Conservation (phyloP, 2,113 vertebrate species). For the Epinephelus fuscoguttatus region DNA sequence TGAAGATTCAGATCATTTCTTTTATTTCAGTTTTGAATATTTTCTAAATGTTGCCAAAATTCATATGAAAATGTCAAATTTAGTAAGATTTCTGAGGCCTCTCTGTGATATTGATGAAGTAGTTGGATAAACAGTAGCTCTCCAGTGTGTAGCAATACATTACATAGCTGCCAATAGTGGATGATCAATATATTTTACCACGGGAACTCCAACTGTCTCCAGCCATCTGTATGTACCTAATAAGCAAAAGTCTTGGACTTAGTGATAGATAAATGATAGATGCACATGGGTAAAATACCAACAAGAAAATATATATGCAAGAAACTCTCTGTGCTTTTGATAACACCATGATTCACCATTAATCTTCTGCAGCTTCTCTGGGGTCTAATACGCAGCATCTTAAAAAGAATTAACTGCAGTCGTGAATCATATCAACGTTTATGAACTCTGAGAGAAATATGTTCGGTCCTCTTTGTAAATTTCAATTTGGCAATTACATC, state of each 20-base stretch:
- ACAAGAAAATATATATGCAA: background rate
- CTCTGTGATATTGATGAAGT: slow-evolving; percentile 9
- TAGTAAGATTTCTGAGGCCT: background rate
- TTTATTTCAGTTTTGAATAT: background rate
- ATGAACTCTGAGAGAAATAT: background rate
- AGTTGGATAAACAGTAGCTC: background rate
- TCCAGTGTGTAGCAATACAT: background rate
- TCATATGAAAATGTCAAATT: background rate
- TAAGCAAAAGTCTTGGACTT: background rate
- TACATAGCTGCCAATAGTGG: slow-evolving; percentile 10
- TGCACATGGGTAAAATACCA: background rate
- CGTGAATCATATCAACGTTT: background rate
- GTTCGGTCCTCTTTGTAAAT: background rate
- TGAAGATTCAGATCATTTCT: background rate
- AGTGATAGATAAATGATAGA: slow-evolving; percentile 8
- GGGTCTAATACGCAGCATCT: background rate
- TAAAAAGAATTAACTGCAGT: background rate
- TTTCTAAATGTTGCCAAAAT: background rate
- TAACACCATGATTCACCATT: background rate
- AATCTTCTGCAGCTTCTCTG: background rate
- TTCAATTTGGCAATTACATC: background rate
- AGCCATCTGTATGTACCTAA: background rate
- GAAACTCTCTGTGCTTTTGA: background rate
- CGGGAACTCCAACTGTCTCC: background rate
- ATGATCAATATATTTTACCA: slow-evolving; percentile 13